A percentile compares a stretch with the other conserved stretches of the same genome.
These are phyloP conservation scores for Zapornia atra DNA, from an alignment of 2,113 vertebrate genomes.

Conservation along the genomic window DNA sequence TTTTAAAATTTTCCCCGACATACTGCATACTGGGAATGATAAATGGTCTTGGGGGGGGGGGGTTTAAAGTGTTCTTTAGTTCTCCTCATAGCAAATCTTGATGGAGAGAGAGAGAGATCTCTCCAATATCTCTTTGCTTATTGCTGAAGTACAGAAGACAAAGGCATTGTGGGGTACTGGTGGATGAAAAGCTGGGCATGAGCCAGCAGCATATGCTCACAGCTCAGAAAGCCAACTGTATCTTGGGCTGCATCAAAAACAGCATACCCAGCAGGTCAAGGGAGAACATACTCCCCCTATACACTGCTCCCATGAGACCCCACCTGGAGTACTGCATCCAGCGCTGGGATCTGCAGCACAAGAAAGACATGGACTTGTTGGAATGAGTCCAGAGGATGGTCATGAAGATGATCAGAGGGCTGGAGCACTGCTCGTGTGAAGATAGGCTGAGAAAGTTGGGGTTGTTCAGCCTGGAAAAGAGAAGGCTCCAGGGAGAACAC, in stretches of 20 bases:
- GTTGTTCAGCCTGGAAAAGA: neutral
- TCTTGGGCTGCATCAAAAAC: neutral
- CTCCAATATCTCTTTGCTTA: neutral
- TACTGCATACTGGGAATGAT: neutral
- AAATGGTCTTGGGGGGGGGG: neutral
- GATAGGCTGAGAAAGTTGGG: neutral
- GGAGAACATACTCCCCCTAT: neutral
- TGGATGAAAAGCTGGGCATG: neutral
- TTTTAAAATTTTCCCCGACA: neutral
- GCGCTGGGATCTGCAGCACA: neutral
- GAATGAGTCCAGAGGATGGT: neutral
- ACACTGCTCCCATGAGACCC: rapidly evolving
- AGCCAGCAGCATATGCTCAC: rapidly evolving
- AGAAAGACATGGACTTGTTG: neutral
- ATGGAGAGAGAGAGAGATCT: neutral
- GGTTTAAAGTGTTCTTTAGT: neutral
- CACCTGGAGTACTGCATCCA: rapidly evolving
- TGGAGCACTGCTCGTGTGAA: neutral
- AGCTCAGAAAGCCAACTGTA: neutral
- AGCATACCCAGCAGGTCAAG: neutral
- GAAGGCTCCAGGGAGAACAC: neutral
- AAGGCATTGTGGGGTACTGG: neutral
- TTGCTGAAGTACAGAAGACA: neutral
- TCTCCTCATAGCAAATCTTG: neutral
- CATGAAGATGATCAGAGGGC: neutral